Evolutionary conservation across 2,888 invertebrate species (phyloP).

Genomic region (Philonicus albiceps): DNA sequence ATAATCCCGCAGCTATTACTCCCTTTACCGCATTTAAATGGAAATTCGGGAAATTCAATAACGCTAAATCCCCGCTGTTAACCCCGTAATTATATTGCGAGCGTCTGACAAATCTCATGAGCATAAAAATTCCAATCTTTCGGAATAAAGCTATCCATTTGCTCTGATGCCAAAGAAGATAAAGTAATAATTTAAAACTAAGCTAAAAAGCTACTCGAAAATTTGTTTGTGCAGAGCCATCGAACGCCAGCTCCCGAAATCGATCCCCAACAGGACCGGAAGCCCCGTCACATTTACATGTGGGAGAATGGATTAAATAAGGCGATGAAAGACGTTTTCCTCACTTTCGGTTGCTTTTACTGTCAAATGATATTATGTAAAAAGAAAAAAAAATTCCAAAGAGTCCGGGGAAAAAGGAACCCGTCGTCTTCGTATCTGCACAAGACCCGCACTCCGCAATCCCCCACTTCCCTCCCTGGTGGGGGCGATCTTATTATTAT

Average conservation of each 20-base stretch:
- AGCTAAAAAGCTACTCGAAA: slow-evolving; percentile 7
- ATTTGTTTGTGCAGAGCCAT: slow-evolving; percentile 18
- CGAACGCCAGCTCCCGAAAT: background rate
- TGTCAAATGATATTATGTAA: background rate
- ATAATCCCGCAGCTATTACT: background rate
- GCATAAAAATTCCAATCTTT: slow-evolving; percentile 3
- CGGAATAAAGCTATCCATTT: slow-evolving; percentile 3
- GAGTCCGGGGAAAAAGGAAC: background rate
- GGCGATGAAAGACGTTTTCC: slow-evolving; percentile 28
- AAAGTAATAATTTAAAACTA: slow-evolving; percentile 18
- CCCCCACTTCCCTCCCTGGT: too few species aligned
- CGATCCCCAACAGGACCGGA: background rate
- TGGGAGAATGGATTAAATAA: slow-evolving; percentile 29
- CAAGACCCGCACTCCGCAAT: background rate
- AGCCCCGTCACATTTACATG: slow-evolving; percentile 22
- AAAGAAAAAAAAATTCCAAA: background rate
- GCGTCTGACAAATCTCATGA: background rate
- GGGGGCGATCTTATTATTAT: background rate
- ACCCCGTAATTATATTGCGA: background rate
- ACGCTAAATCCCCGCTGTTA: background rate
- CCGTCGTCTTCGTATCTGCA: background rate
- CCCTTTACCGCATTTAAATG: background rate
- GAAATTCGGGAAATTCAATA: background rate
- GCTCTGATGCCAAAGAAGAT: background rate
- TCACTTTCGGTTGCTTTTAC: slow-evolving; percentile 26